These are phyloP conservation scores for Ptychobarbus kaznakovi DNA, from an alignment of 2,797 vertebrate genomes.

Conservation along the genomic window DNA sequence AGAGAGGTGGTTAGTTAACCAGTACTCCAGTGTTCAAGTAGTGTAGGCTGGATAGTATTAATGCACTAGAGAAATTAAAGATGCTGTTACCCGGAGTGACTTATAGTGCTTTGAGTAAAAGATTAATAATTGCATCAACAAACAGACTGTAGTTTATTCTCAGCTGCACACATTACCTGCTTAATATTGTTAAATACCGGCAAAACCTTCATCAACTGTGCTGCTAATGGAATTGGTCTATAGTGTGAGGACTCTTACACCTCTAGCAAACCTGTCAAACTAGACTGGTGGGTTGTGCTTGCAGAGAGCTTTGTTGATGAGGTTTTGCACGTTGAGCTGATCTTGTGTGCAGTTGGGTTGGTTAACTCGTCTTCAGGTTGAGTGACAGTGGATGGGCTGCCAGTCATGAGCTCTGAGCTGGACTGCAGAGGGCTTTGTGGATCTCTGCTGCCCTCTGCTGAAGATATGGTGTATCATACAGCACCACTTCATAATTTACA, in stretches of 20 bases:
- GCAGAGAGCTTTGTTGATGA: not conserved
- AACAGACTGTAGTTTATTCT: not conserved
- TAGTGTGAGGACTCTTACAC: too few relatives aligned
- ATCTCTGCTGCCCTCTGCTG: slow-evolving; percentile 6
- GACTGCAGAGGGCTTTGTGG: not conserved
- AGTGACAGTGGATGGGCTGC: not conserved
- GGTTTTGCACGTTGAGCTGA: not conserved
- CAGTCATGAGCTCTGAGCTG: not conserved
- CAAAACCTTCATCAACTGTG: not conserved
- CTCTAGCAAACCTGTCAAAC: not conserved
- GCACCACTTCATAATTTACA: not conserved
- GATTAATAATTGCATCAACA: not conserved
- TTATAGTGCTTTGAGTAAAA: not conserved
- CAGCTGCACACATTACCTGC: not conserved
- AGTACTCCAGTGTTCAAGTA: not conserved
- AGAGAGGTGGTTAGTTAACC: not conserved
- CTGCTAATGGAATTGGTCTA: too few relatives aligned
- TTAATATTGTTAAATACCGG: not conserved
- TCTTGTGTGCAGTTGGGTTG: not conserved
- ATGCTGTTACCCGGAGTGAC: not conserved
- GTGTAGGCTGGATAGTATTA: not conserved
- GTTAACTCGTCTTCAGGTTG: not conserved
- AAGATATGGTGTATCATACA: not conserved
- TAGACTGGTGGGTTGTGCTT: not conserved
- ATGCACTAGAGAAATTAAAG: not conserved